Evolutionary conservation across 2,888 invertebrate species (phyloP), one percentile per base, ranked within the genome.

Genomic region (Petrolisthes manimaculis): DNA sequence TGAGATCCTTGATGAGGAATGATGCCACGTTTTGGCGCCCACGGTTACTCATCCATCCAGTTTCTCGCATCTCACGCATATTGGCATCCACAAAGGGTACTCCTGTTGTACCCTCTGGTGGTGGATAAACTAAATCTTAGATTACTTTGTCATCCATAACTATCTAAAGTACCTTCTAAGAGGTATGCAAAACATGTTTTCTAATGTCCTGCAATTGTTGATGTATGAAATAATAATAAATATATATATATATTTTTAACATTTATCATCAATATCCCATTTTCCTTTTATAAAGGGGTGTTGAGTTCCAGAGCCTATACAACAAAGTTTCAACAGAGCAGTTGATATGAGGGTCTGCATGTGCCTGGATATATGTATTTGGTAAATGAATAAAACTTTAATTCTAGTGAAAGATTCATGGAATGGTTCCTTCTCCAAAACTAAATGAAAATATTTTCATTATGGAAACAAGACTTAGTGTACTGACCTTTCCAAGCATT

Each of bases 1-100:
- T 92, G 56, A 93, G 90, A 91, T 93, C 93, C 90, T 93, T 93
- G 53, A 92, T 61, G 14, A 93, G 92, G 89, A 93, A 93, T 90
- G 92, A 93, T 24, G 93, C 93, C 21, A 93, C 93, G 92, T 93
- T 93, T 92, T 93, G 93, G 83, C 93, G 91, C 1, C 93, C 93
- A 86, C 93, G 92, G 91, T 93, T 93, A 21, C 93, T 93, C 93
- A 93, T 93, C 91, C 93, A 93, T 37, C 92, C 92, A 12, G 93
- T 93, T 24, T 92, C 92, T 24, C 91, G 91, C 82, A 93, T 75
- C 91, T 93, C 93, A 85, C 93, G 92, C 93, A 93, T 93, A 90
- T 93, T 93, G 54, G 93, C 93, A 92, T 93, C 93, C 14, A 93
- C 93, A 92, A 92, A 93, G 12, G 93, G 93, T 4, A 93, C 92